Base-by-base conservation (phyloP, 2,113 vertebrate species). In the Mustelus asterias region DNA sequence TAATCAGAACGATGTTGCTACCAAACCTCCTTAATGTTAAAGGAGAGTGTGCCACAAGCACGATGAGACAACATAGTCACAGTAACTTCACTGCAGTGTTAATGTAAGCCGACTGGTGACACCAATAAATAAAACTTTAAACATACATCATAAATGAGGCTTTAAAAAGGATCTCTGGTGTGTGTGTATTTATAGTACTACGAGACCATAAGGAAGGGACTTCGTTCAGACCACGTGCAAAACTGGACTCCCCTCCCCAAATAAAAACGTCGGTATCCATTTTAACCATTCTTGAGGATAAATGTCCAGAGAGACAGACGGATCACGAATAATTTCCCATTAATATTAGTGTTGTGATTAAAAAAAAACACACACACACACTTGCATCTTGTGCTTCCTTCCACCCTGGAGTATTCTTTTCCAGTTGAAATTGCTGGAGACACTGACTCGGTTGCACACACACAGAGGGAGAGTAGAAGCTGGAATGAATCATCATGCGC, bases 401-500 rank as follows among this genome's bases (percentile, higher is more conserved):
- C 24, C 9, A 24, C 18, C 29, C 3, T 0, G 60, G 88, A 24
- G 29, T 16, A 92, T n/a, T 63, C 58, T 14, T 60, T 54, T 60
- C 88, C 88, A 33, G 88, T n/a, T 92, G 14, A 92, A 92, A n/a
- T 18, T 54, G 22, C 22, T 54, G 24, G 41, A 8, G 41, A 88
- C 20, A 88, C 26, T 76, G 22, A 33, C 29, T 33, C 72, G 29
- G 29, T 76, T 33, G 22, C 72, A 76, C 8, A 72, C 20, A 24
- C 70, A 72, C 20, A 72, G 20, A 48, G 7, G 44, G 13, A 86
- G 8, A 60, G 86, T 89, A 18, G 60, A 67, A 22, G 89, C 60
- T 93, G 89, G 89, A 92, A 93, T 93, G 89, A 93, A 93, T 93
- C 89, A 93, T 67, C 89, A 92, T 58, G 88, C 60, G 33, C 89